Conservation (phyloP, 2,888 invertebrate species). For the Lumbricus terrestris region DNA sequence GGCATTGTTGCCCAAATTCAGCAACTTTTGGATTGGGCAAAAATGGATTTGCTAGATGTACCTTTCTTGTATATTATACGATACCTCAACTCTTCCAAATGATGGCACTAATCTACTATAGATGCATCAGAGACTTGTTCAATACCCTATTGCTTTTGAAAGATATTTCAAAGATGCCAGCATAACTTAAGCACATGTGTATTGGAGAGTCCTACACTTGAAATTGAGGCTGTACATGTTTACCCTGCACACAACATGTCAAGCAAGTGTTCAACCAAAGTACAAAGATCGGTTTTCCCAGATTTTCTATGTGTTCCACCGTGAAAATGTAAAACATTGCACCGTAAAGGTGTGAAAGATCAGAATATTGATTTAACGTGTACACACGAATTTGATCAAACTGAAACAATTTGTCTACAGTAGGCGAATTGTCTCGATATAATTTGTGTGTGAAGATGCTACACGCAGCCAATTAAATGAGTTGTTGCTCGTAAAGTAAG, state of each 20-base stretch:
- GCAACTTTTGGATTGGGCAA: not conserved
- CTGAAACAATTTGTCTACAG: not conserved
- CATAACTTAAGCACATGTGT: not conserved
- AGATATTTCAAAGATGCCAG: not conserved
- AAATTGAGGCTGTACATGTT: not conserved
- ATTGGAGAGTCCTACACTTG: not conserved
- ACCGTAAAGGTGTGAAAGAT: not conserved
- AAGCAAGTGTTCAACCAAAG: not conserved
- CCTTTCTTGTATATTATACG: not conserved
- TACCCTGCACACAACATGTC: not conserved
- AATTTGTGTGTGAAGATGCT: not conserved
- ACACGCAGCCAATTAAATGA: not conserved
- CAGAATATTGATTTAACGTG: not conserved
- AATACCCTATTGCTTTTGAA: not conserved
- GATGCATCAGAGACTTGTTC: not conserved
- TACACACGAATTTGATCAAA: not conserved
- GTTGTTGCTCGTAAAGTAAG: not conserved
- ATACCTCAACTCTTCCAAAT: not conserved
- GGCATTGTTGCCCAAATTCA: too few species aligned
- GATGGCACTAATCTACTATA: not conserved
- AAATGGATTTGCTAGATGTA: not conserved
- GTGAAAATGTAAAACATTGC: not conserved
- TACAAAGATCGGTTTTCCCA: too few species aligned
- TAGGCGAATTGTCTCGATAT: not conserved
- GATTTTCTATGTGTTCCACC: too few species aligned